These are phyloP conservation scores for Squalus acanthias DNA, from an alignment of 2,797 vertebrate species.

Conservation along the genomic window DNA sequence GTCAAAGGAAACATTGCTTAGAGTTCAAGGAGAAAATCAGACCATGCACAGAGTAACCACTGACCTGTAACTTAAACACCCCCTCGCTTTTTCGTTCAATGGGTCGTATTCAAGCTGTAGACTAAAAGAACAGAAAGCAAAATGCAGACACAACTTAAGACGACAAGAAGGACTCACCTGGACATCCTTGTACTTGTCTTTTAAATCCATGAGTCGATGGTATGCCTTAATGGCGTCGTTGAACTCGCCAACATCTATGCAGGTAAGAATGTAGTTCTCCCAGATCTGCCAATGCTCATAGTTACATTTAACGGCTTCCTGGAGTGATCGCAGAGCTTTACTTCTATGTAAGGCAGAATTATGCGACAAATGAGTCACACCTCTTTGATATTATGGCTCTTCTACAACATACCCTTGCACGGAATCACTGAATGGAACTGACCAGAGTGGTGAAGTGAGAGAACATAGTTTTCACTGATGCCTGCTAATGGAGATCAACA, in stretches of 20 bases:
- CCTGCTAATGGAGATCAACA: neutral
- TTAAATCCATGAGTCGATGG: conserved; percentile 87
- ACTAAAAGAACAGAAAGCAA: neutral
- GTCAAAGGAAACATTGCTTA: neutral
- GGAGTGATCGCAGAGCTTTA: conserved; percentile 85
- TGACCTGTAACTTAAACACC: neutral
- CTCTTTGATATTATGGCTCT: neutral
- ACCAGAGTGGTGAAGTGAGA: neutral
- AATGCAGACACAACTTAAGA: neutral
- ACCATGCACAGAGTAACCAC: neutral
- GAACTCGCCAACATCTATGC: conserved; percentile 84
- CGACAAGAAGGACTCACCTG: conserved; percentile 64
- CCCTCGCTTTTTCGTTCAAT: neutral
- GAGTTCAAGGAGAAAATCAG: neutral
- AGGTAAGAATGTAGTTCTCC: conserved; percentile 88
- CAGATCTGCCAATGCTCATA: conserved; percentile 98
- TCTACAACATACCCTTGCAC: too few species aligned
- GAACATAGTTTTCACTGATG: neutral
- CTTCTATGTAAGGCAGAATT: conserved; percentile 52
- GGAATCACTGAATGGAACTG: neutral
- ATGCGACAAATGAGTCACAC: neutral
- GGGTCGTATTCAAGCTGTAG: neutral
- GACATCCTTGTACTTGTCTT: conserved; percentile 83
- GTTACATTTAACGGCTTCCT: conserved; percentile 92
- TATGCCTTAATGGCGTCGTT: conserved; percentile 84